These are phyloP conservation scores for Uria lomvia DNA, from an alignment of 2,113 vertebrate genomes.

Conservation along the genomic window DNA sequence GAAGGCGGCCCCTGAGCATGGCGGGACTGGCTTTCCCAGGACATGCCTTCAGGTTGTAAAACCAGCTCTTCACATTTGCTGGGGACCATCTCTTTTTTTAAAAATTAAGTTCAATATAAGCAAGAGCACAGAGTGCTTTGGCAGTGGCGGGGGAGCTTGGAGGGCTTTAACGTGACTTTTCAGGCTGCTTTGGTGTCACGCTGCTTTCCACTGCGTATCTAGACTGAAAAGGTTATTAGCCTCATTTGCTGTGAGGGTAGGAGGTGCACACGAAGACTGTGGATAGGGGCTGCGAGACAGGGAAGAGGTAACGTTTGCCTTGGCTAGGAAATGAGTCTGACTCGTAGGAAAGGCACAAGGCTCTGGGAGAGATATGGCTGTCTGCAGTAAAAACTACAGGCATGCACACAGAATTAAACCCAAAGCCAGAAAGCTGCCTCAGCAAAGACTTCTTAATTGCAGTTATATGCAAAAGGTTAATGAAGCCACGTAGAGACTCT, in stretches of 20 bases:
- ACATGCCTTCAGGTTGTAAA: neutral
- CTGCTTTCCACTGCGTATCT: neutral
- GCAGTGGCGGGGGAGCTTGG: neutral
- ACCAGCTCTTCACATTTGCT: neutral
- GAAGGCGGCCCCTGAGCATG: neutral
- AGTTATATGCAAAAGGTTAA: neutral
- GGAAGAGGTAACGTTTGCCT: neutral
- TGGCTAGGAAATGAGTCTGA: neutral
- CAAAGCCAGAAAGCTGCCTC: neutral
- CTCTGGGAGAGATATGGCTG: neutral
- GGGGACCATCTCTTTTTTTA: neutral
- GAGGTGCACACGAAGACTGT: neutral
- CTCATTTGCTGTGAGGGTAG: neutral
- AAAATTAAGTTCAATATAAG: neutral
- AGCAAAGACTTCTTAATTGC: neutral
- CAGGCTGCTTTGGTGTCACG: neutral
- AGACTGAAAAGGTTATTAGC: neutral
- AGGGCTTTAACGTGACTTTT: neutral
- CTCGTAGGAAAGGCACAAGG: neutral
- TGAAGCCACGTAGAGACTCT: neutral
- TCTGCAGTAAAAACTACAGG: neutral
- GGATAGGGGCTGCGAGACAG: neutral
- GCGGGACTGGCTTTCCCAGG: neutral
- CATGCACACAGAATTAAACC: neutral
- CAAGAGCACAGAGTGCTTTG: neutral